Percentiles rank a stretch among this genome's conserved stretches.
Evolutionary conservation across 2,797 vertebrate genomes (phyloP).

Genomic region (Ctenochaetus hawaiiensis): DNA sequence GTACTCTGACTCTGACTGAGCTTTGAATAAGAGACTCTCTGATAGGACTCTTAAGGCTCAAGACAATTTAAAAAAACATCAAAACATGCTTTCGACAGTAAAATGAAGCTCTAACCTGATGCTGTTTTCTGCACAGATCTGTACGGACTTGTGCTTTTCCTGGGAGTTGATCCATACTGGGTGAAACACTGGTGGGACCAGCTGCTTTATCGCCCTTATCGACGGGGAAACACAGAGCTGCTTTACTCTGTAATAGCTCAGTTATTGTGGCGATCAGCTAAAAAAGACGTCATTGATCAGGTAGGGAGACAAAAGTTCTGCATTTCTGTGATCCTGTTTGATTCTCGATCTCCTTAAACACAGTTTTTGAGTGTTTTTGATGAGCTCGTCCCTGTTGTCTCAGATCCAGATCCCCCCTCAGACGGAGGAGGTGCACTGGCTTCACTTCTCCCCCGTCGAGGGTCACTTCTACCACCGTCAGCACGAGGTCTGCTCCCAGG

Average conservation of each 20-base stretch:
- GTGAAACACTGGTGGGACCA: slow-evolving; percentile 98
- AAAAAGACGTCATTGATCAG: slow-evolving; percentile 98
- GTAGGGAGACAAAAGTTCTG: slow-evolving; percentile 72
- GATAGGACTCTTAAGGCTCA: background rate
- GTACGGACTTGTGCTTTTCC: slow-evolving; percentile 96
- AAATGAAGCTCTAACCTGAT: background rate
- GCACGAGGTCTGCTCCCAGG: slow-evolving; percentile 98
- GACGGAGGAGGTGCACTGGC: slow-evolving; percentile 96
- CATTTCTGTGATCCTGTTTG: background rate
- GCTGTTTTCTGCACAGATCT: slow-evolving; percentile 86
- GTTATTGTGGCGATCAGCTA: slow-evolving; percentile 96
- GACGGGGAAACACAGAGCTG: slow-evolving; percentile 90
- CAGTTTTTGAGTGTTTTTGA: too few species aligned
- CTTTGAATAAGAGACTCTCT: background rate
- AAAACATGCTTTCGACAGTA: background rate
- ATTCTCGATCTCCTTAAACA: too few species aligned
- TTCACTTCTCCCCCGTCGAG: slow-evolving; percentile 97
- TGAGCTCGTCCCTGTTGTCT: background rate
- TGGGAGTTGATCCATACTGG: slow-evolving; percentile 98
- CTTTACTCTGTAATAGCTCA: slow-evolving; percentile 92
- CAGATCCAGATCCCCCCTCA: slow-evolving; percentile 98
- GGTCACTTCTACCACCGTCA: slow-evolving; percentile 99
- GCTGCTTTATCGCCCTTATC: slow-evolving; percentile 94
- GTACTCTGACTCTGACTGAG: background rate
- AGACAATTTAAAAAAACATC: background rate